Evolutionary conservation across 2,113 vertebrate genomes (phyloP).

Genomic region (Pelecanus crispus): DNA sequence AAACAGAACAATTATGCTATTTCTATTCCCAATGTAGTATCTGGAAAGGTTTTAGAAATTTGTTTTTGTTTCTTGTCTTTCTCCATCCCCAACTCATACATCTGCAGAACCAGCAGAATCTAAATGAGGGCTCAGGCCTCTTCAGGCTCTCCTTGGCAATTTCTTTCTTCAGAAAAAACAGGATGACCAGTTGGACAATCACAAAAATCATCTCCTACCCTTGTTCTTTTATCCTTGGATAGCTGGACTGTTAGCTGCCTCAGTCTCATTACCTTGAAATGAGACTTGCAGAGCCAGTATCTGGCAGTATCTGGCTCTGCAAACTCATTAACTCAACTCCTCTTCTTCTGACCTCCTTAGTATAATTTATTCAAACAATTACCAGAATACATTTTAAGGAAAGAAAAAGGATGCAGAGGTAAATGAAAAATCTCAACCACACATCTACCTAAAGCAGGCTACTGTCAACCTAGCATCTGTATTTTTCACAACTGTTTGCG

Average conservation of each 20-base stretch:
- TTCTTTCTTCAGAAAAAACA: neutral
- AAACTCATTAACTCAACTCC: neutral
- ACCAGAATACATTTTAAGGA: neutral
- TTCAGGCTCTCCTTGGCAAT: neutral
- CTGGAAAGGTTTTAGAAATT: neutral
- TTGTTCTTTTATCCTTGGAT: neutral
- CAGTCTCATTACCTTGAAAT: neutral
- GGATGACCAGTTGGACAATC: neutral
- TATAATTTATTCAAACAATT: neutral
- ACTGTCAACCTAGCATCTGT: neutral
- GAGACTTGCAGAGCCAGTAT: neutral
- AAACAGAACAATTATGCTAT: neutral
- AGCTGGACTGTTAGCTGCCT: neutral
- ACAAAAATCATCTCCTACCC: neutral
- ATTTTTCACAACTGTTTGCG: neutral
- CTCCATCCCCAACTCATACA: neutral
- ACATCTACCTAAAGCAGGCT: neutral
- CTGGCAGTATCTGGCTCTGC: neutral
- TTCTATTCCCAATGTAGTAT: neutral
- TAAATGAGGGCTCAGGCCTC: neutral
- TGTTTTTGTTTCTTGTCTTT: neutral
- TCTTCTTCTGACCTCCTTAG: neutral
- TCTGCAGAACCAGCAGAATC: neutral
- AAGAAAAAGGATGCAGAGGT: neutral
- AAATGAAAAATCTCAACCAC: neutral